These are phyloP conservation scores for Molossus molossus DNA, from an alignment of 2,797 vertebrate genomes.

Conservation along the genomic window DNA sequence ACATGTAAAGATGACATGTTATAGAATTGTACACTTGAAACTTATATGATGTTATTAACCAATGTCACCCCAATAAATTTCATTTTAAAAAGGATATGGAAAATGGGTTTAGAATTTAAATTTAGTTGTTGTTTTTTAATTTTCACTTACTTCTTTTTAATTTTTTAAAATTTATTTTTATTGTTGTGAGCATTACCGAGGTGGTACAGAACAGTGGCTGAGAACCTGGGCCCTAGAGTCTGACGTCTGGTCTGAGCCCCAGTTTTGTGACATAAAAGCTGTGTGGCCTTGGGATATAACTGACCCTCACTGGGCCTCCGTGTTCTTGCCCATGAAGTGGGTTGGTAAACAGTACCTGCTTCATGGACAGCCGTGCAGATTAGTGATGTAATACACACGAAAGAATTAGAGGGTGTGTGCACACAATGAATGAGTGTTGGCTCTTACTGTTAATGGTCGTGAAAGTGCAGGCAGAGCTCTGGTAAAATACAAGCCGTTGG, in stretches of 20 bases:
- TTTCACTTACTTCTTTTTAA: background rate
- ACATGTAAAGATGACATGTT: background rate
- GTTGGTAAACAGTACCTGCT: background rate
- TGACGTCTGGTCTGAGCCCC: background rate
- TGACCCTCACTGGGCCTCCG: background rate
- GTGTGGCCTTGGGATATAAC: background rate
- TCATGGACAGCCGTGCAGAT: background rate
- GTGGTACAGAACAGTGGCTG: background rate
- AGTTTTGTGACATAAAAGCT: background rate
- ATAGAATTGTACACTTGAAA: background rate
- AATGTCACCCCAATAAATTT: background rate
- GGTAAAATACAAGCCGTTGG: background rate
- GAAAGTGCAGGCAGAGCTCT: background rate
- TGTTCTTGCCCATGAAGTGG: background rate
- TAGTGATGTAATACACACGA: background rate
- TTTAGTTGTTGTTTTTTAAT: conserved; percentile 13
- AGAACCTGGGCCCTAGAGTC: background rate
- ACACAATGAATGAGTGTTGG: background rate
- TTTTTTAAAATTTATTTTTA: background rate
- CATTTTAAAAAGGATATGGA: background rate
- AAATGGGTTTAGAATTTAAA: conserved; percentile 42
- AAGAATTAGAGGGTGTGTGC: background rate
- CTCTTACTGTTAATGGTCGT: background rate
- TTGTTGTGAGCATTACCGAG: background rate
- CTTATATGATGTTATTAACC: background rate